Conservation (phyloP, 2,888 invertebrate species). For the Drosophila incognita region DNA sequence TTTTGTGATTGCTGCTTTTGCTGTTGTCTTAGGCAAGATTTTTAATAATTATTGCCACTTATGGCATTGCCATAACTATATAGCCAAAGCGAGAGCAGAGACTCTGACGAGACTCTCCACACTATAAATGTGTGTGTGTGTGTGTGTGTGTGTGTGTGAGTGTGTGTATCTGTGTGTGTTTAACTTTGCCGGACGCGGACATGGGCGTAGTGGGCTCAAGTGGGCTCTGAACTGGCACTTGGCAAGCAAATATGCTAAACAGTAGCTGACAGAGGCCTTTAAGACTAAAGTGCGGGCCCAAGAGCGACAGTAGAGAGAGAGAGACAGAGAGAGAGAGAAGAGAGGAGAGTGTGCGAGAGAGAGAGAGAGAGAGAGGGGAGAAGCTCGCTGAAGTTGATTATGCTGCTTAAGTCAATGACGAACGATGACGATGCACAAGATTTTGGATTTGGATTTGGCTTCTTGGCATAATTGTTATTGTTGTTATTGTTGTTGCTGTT, state of each 20-base stretch:
- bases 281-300: slow-evolving; percentile 14
- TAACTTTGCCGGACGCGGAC: slow-evolving; percentile 47
- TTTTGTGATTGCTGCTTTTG: slow-evolving; percentile 48
- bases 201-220: slow-evolving; percentile 65
- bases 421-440: slow-evolving; percentile 74
- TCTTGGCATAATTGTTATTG: slow-evolving; percentile 40
- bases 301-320: slow-evolving; percentile 21
- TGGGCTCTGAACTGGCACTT: slow-evolving; percentile 65
- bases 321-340: neutral
- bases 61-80: slow-evolving; percentile 64
- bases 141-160: neutral
- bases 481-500: slow-evolving; percentile 20
- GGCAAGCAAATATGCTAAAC: slow-evolving; percentile 81
- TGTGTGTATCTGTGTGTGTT: neutral
- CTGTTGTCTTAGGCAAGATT: slow-evolving; percentile 80
- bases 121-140: neutral
- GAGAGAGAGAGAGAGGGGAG: slow-evolving; percentile 4
- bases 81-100: slow-evolving; percentile 15
- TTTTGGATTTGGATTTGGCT: slow-evolving; percentile 64
- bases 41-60: slow-evolving; percentile 84
- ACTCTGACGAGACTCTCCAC: neutral
- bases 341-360: neutral
- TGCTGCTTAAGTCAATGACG: slow-evolving; percentile 77
- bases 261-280: slow-evolving; percentile 66
- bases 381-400: slow-evolving; percentile 71